Evolutionary conservation across 2,888 invertebrate genomes (phyloP).

Genomic region (Drosophila emarginata): DNA sequence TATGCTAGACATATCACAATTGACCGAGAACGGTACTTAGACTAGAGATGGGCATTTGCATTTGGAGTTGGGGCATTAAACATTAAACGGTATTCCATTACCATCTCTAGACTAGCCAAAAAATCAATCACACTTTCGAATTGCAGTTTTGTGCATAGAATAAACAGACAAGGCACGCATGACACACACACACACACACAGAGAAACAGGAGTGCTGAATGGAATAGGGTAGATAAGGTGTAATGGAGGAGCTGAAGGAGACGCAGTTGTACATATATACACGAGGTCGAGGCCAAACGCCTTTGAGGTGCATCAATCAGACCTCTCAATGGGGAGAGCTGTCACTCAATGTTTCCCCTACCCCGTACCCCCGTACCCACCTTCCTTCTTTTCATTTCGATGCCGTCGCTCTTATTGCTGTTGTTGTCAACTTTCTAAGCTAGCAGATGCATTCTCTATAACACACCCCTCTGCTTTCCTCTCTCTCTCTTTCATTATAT

Average conservation of each 20-base stretch:
- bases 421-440: slow-evolving; percentile 16
- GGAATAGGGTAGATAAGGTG: background rate
- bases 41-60: background rate
- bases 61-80: background rate
- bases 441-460: slow-evolving; percentile 1
- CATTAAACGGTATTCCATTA: background rate
- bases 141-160: slow-evolving; percentile 43
- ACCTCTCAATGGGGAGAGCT: slow-evolving; percentile 9
- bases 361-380: background rate
- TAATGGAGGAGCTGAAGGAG: background rate
- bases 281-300: slow-evolving; percentile 24
- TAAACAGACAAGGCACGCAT: slow-evolving; percentile 31
- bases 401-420: background rate
- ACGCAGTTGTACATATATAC: slow-evolving; percentile 4
- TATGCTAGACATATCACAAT: slow-evolving; percentile 53
- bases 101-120: slow-evolving; percentile 34
- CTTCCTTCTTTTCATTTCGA: too few species aligned
- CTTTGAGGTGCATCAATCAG: slow-evolving; percentile 46
- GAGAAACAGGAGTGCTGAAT: background rate
- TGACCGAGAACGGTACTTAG: background rate
- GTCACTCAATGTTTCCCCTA: slow-evolving; percentile 7
- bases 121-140: slow-evolving; percentile 80
- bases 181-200: slow-evolving; percentile 24
- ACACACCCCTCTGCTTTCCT: background rate
- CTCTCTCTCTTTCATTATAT: background rate